Percentiles rank a stretch among this genome's conserved stretches.
Conservation (phyloP, 1,140 invertebrate genomes). For the Aphelenchoides besseyi region DNA sequence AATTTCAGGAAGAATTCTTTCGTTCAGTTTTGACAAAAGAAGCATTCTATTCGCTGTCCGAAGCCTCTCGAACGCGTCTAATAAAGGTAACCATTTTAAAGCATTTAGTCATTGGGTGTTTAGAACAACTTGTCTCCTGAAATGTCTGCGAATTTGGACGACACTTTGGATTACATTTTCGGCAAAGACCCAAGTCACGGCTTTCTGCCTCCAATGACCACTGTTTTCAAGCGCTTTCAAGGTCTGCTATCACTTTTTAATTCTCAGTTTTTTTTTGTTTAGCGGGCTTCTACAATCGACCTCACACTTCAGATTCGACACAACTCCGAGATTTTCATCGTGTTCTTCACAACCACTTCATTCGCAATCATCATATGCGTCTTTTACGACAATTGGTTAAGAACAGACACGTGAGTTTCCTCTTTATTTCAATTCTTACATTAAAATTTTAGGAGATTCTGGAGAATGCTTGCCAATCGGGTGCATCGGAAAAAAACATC, state of each 20-base stretch:
- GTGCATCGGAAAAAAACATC: not conserved
- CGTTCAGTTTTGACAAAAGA: constrained; percentile 17
- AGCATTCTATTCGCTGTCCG: constrained; percentile 21
- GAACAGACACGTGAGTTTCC: constrained; percentile 22
- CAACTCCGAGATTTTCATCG: constrained; percentile 16
- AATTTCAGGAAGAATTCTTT: constrained; percentile 23
- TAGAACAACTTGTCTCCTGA: not conserved
- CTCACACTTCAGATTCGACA: constrained; percentile 4
- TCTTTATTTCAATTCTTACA: not conserved
- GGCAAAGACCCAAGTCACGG: not conserved
- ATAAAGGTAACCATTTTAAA: not conserved
- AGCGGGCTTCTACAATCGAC: constrained; percentile 19
- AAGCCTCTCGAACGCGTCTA: constrained; percentile 4
- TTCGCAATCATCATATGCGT: constrained; percentile 27
- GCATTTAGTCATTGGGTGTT: not conserved
- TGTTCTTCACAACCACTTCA: constrained; percentile 29
- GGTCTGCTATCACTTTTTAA: not conserved
- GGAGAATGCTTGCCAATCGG: constrained; percentile 18
- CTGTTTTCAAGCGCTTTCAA: constrained; percentile 1
- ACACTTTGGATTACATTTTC: not conserved
- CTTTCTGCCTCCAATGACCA: constrained; percentile 3
- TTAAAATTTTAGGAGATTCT: constrained; percentile 22
- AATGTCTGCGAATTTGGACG: constrained; percentile 10
- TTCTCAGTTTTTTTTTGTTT: not conserved
- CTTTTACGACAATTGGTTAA: constrained; percentile 19